These are phyloP conservation scores for Drepanosiphum platanoidis DNA, from an alignment of 2,888 invertebrate species.

Conservation along the genomic window DNA sequence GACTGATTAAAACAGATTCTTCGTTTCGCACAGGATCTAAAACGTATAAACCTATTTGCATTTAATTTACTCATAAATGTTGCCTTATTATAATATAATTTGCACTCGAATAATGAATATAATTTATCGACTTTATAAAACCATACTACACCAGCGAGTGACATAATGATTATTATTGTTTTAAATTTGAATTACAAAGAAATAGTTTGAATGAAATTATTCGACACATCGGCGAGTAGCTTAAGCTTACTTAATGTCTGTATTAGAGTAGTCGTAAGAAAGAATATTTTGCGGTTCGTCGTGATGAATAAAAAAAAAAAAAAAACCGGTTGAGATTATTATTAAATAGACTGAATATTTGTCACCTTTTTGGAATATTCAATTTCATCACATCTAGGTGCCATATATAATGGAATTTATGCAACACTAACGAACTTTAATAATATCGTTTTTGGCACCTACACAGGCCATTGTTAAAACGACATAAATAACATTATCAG, in stretches of 20 bases:
- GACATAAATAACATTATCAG: constrained; percentile 58
- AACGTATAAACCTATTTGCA: too few relatives aligned
- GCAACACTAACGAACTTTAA: constrained; percentile 49
- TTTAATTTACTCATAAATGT: too few relatives aligned
- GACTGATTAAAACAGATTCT: too few relatives aligned
- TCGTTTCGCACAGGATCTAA: too few relatives aligned
- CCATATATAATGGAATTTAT: constrained; percentile 38
- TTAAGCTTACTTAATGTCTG: neutral
- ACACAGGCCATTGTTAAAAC: constrained; percentile 42
- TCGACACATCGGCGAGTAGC: neutral
- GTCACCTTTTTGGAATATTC: constrained; percentile 34
- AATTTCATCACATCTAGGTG: constrained; percentile 41
- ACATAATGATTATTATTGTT: neutral
- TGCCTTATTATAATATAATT: neutral
- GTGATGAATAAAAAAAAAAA: too few relatives aligned
- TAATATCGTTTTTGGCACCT: constrained; percentile 57
- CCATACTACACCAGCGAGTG: neutral
- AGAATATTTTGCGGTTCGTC: neutral
- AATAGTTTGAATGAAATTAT: neutral
- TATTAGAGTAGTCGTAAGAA: neutral
- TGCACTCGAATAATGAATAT: neutral
- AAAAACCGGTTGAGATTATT: constrained; percentile 41
- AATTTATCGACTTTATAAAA: neutral
- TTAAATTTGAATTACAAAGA: neutral
- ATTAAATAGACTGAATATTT: constrained; percentile 35